phyloP scores from a whole-genome alignment of 2,797 vertebrate genomes.

The Macropus fuliginosus region DNA sequence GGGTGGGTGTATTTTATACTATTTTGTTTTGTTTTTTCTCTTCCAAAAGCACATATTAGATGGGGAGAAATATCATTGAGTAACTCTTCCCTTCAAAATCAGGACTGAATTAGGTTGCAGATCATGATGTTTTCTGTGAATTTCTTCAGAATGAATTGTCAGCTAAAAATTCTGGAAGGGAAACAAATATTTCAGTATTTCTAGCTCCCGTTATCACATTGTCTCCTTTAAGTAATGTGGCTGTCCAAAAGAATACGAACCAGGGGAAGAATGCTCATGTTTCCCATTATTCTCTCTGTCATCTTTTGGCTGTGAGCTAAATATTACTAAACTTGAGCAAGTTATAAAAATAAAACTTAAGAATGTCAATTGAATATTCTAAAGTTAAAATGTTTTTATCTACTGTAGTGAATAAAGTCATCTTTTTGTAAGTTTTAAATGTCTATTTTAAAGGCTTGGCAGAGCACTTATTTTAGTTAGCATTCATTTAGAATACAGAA shows the following conservation, averaged over 20 bases:
- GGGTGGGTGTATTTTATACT: neutral
- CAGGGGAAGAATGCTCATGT: neutral
- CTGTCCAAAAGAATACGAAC: slow-evolving; percentile 40
- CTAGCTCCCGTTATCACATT: slow-evolving; percentile 39
- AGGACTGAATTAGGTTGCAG: slow-evolving; percentile 49
- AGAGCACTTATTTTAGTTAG: neutral
- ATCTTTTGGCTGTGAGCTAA: slow-evolving; percentile 19
- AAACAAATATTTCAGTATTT: slow-evolving; percentile 44
- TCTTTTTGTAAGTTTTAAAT: slow-evolving; percentile 38
- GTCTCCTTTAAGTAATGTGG: slow-evolving; percentile 39
- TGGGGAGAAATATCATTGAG: slow-evolving; percentile 25
- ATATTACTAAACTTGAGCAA: slow-evolving; percentile 43
- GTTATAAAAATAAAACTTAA: slow-evolving; percentile 45
- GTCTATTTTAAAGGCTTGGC: slow-evolving; percentile 7
- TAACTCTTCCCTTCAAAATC: slow-evolving; percentile 44
- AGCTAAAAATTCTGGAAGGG: slow-evolving; percentile 41
- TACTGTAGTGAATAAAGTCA: slow-evolving; percentile 41
- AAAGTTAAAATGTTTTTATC: slow-evolving; percentile 31
- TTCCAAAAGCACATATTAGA: slow-evolving; percentile 61
- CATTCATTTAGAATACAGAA: neutral
- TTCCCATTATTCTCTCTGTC: slow-evolving; percentile 27
- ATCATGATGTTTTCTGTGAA: slow-evolving; percentile 41
- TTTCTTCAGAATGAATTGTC: slow-evolving; percentile 40
- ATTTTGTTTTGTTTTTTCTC: neutral
- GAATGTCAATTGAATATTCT: neutral